A percentile compares a stretch with the other conserved stretches of the same genome.
Evolutionary conservation across 2,113 vertebrate genomes (phyloP).

Genomic region (Orycteropus afer): DNA sequence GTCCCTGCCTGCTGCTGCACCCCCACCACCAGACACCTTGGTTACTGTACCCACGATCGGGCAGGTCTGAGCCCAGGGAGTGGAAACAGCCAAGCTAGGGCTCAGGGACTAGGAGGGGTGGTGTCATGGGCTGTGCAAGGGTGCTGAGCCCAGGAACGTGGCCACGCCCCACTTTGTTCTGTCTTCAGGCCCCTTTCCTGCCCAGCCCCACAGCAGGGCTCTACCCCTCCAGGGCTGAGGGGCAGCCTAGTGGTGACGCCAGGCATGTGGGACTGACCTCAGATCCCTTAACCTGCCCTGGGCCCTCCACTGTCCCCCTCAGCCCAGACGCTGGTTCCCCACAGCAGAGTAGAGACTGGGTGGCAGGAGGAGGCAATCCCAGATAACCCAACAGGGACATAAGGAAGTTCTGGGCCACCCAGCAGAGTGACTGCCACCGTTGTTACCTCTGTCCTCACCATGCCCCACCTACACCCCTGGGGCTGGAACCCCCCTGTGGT

Average conservation of each 20-base stretch:
- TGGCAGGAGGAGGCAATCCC: no score
- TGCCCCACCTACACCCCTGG: neutral
- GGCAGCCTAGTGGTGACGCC: no score
- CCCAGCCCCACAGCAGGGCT: no score
- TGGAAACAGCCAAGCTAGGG: neutral
- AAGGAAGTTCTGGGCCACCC: no score
- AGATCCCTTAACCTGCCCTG: accelerated
- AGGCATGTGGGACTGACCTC: no score
- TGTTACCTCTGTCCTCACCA: no score
- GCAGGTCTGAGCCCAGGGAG: no score
- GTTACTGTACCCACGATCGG: neutral
- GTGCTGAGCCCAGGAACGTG: neutral
- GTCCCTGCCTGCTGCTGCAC: no score
- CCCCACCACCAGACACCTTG: accelerated
- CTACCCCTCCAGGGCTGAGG: no score
- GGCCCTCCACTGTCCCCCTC: neutral
- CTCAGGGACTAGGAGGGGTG: neutral
- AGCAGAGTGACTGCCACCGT: accelerated
- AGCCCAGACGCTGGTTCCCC: neutral
- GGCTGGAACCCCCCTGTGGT: no score
- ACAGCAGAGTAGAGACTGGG: neutral
- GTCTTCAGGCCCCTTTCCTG: no score
- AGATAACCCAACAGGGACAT: no score
- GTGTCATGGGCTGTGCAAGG: neutral
- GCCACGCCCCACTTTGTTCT: neutral